phyloP scores from a whole-genome alignment of 1,140 invertebrate genomes.

The Lasaia peninsularis region DNA sequence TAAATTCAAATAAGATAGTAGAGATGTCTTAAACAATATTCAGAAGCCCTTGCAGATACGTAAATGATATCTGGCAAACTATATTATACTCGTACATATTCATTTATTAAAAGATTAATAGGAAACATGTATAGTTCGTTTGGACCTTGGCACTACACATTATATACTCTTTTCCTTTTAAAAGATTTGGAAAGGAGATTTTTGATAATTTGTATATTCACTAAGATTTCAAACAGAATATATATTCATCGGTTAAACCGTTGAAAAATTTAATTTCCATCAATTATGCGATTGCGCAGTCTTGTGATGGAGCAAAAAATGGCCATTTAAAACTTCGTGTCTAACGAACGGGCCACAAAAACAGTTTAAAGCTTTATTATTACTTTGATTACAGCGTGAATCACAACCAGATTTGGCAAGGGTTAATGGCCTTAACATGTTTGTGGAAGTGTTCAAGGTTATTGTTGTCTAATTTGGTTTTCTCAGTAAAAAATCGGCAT shows the following conservation, averaged over 20 bases:
- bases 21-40: too few species aligned
- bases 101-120: too few species aligned
- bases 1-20: too few species aligned
- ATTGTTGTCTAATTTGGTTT: slow-evolving; percentile 56
- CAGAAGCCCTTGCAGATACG: too few species aligned
- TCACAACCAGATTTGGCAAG: slow-evolving; percentile 73
- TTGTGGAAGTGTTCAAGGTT: slow-evolving; percentile 72
- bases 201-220: not conserved
- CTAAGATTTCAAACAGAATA: not conserved
- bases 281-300: slow-evolving; percentile 17
- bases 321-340: slow-evolving; percentile 46
- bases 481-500: slow-evolving; percentile 55
- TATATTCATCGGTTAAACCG: slow-evolving; percentile 10
- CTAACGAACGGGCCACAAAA: slow-evolving; percentile 64
- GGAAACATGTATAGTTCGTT: too few species aligned
- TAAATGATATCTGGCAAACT: too few species aligned
- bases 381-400: slow-evolving; percentile 69
- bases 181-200: too few species aligned
- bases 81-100: too few species aligned
- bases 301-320: slow-evolving; percentile 41
- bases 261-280: slow-evolving; percentile 6
- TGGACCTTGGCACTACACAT: too few species aligned
- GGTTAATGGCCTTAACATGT: slow-evolving; percentile 74
- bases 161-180: too few species aligned
- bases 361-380: slow-evolving; percentile 69